phyloP scores from a whole-genome alignment of 2,797 vertebrate species.

The Etheostoma nigrum region DNA sequence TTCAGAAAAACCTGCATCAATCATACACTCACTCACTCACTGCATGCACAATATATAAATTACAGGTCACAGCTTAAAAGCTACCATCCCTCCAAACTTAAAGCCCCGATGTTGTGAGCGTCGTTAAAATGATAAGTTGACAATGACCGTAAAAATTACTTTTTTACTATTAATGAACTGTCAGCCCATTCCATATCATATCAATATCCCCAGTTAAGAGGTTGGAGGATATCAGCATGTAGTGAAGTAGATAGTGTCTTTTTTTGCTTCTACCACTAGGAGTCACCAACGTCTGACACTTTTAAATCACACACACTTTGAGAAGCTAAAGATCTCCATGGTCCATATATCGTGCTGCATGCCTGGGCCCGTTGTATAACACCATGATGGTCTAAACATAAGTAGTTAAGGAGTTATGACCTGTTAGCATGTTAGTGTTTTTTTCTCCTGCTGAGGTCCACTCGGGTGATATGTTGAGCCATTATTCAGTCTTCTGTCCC shows the following conservation, averaged over 20 bases:
- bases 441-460: neutral
- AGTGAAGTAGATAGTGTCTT: neutral
- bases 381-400: neutral
- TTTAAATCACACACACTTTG: neutral
- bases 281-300: neutral
- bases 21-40: neutral
- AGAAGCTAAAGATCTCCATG: neutral
- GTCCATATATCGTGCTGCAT: neutral
- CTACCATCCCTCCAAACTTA: neutral
- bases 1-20: too few relatives aligned
- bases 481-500: neutral
- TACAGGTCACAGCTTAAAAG: too few relatives aligned
- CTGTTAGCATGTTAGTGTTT: neutral
- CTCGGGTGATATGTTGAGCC: constrained; percentile 1
- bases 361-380: neutral
- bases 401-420: neutral
- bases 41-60: neutral
- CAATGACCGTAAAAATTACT: neutral
- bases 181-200: neutral
- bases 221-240: neutral
- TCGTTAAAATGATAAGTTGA: neutral
- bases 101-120: neutral
- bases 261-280: neutral
- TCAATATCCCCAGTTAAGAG: neutral
- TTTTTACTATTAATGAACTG: neutral